Conservation (phyloP, 2,797 vertebrate species). For the Acipenser oxyrinchus region DNA sequence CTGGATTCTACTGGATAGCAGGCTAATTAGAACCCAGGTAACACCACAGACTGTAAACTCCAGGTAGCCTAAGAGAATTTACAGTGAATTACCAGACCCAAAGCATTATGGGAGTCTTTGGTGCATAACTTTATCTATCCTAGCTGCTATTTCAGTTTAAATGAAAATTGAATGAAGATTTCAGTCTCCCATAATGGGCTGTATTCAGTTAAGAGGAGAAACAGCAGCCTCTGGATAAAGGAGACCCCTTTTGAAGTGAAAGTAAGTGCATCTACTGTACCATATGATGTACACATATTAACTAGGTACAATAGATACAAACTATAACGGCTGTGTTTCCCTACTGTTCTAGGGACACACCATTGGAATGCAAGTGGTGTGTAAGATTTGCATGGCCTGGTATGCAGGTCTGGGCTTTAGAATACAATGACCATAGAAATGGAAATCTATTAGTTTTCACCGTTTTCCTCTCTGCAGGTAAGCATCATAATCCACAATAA, state of each 20-base stretch:
- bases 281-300: conserved; percentile 17
- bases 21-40: not conserved
- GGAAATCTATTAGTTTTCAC: conserved; percentile 9
- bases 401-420: conserved; percentile 2
- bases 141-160: conserved; percentile 1
- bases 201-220: conserved; percentile 19
- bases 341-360: conserved; percentile 9
- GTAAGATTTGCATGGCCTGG: not conserved
- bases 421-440: conserved; percentile 15
- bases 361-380: conserved; percentile 24
- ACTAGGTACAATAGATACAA: conserved; percentile 19
- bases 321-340: not conserved
- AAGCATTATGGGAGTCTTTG: conserved; percentile 2
- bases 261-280: conserved; percentile 5
- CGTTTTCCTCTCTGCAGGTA: not conserved
- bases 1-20: not conserved
- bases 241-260: conserved; percentile 21
- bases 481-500: not conserved
- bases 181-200: conserved; percentile 12
- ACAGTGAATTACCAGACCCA: not conserved
- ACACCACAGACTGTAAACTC: not conserved
- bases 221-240: conserved; percentile 17
- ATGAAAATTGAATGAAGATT: conserved; percentile 20
- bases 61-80: conserved; percentile 10
- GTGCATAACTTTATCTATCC: conserved; percentile 7